These are phyloP conservation scores for Microcebus murinus DNA, from an alignment of 2,113 vertebrate species.

Conservation along the genomic window DNA sequence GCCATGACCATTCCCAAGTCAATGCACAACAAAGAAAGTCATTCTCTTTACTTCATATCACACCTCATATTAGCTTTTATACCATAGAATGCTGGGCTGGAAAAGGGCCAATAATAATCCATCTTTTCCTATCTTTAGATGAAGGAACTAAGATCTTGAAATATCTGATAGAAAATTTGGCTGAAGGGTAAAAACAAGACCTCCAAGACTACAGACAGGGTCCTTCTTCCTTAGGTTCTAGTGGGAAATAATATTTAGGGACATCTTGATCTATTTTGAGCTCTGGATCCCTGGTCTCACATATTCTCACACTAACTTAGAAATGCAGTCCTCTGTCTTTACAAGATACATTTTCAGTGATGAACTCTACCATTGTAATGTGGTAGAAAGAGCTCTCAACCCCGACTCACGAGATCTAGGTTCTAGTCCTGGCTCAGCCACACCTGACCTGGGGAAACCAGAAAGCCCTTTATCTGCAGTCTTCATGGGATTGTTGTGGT, in stretches of 20 bases:
- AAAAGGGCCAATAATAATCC: not conserved
- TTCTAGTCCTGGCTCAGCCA: not conserved
- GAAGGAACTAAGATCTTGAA: not conserved
- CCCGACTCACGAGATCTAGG: not conserved
- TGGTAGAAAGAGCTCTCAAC: not conserved
- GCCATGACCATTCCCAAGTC: not conserved
- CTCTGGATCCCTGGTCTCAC: not conserved
- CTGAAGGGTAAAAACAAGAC: not conserved
- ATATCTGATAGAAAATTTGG: not conserved
- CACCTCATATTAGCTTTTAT: not conserved
- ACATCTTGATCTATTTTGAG: not conserved
- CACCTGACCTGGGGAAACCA: not conserved
- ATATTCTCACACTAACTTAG: not conserved
- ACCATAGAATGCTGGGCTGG: not conserved
- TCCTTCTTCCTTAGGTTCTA: not conserved
- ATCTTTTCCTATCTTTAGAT: not conserved
- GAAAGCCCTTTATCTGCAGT: not conserved
- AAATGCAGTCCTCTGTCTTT: not conserved
- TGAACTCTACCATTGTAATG: not conserved
- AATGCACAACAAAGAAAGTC: not conserved
- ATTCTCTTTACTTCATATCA: not conserved
- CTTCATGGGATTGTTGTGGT: not conserved
- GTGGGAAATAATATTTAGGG: not conserved
- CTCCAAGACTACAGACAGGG: not conserved
- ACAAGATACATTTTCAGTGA: not conserved